Evolutionary conservation across 2,113 vertebrate species (phyloP), one percentile per base, ranked within the genome.

Genomic region (Oncorhynchus nerka): DNA sequence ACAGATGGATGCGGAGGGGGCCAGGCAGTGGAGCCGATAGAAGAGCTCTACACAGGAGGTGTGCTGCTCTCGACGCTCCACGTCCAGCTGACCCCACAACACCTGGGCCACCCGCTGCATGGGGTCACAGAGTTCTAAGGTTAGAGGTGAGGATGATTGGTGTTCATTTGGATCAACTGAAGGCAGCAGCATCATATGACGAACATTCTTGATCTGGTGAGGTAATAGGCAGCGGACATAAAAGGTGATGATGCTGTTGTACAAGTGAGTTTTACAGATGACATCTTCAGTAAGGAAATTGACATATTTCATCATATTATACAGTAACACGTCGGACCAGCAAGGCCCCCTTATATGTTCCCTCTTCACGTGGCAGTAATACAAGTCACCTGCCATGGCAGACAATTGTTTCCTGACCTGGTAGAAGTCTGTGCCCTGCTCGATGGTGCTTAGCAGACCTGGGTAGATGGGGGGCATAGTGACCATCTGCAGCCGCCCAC

Each of bases 11-110:
- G 95, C 92, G 0, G 97, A 94, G 0, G 97, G 97, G 55, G 98
- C 96, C 89, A 99, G 90, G 92, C 97, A 98, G 88, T 99, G 97
- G 9, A 99, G 93, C 59, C 95, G 93, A 89, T 97, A 98, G 87
- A 99, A 99, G 19, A 99, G 89, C 62, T 99, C 97, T 74, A 99
- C 98, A 1, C 95, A 96, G 76, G 95, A 93, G 82, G 95, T 89
- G 62, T 99, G 97, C 74, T 98, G 96, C 39, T 99, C 96, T 59
- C 91, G 90, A 49, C 92, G 94, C 77, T 98, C 96, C 32, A 94
- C 95, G 91, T 96, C 95, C 76, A 99, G 90, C 85, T 99, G 97
- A 79, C 87, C 92, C 98, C 98, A 99, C 34, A 99, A 92, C 30
- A 97, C 96, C 1, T 88, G 92, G 49, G 97, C 95, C 67, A 98